Base-by-base conservation (phyloP, 2,888 invertebrate genomes). In the Hecatera dysodea region DNA sequence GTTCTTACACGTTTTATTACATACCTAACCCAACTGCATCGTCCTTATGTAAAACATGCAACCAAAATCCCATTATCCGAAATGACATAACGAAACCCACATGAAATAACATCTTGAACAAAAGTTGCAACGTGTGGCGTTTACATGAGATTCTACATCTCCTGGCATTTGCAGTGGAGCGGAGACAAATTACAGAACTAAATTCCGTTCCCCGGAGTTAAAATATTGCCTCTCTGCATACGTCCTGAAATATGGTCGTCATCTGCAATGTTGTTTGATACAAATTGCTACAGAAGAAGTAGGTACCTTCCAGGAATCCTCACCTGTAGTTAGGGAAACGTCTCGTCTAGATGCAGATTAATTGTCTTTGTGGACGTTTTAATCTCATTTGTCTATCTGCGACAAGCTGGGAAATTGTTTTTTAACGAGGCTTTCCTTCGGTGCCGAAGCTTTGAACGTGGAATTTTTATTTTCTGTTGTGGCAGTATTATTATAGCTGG, bases 111-210 rank as follows among this genome's bases (percentile, higher is more conserved):
- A 81, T 78, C 71, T 69, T 70, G 52, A 60, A 72, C 64, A 75
- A 72, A 78, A 72, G 61, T 78, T 64, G 60, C 78, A 60, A 65
- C 75, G 63, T 63, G 67, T 75, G 66, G 48, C 75, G 65, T 50
- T 72, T 63, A 80, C 72, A 67, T 53, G 78, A 76, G 68, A 82
- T 86, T 71, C 76, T 82, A 73, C 78, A 81, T 87, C 84, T 87
- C 81, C 84, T 78, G 76, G 71, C 69, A 85, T 86, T 85, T 79
- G 74, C 69, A 57, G 62, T 78, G 63, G 73, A 84, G 84, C 84
- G 60, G 71, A 83, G 87, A 89, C 86, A 88, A 90, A 90, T 90
- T 90, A 88, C 84, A 81, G 85, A 87, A 88, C 86, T 82, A 83
- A 84, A 88, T 88, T 88, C 88, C 84, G 76, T 70, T 67, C 60